A percentile compares a stretch with the other conserved stretches of the same genome.
phyloP scores from a whole-genome alignment of 2,113 vertebrate species.

The Hippocampus abdominalis region DNA sequence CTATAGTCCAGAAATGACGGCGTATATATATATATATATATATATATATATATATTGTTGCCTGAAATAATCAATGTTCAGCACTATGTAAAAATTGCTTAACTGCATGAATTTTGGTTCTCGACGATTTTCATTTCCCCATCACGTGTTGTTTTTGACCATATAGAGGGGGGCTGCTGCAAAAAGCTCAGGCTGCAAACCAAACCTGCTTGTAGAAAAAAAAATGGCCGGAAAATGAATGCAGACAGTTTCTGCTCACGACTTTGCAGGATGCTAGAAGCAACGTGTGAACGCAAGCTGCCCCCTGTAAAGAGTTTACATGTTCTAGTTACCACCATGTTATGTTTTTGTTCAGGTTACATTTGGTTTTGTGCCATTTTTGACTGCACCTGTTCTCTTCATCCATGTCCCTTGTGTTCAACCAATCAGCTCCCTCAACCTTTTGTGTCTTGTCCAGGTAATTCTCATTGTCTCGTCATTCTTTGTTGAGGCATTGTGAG shows the following conservation, averaged over 20 bases:
- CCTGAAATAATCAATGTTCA: not conserved
- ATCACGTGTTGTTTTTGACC: slow-evolving; percentile 10
- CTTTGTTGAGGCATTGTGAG: no score
- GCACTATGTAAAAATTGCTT: not conserved
- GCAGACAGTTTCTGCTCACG: slow-evolving; percentile 30
- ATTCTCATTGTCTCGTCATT: no score
- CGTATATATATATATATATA: no score
- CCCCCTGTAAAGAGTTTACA: slow-evolving; percentile 19
- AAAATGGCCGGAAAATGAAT: slow-evolving; percentile 38
- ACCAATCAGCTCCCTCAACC: no score
- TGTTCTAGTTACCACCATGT: not conserved
- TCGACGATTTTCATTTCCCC: not conserved
- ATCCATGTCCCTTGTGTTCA: no score
- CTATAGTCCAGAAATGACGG: no score
- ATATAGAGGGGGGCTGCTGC: slow-evolving; percentile 33
- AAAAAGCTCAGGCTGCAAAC: slow-evolving; percentile 42
- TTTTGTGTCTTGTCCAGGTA: no score
- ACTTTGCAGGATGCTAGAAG: slow-evolving; percentile 31
- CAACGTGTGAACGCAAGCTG: slow-evolving; percentile 33
- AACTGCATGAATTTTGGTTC: not conserved
- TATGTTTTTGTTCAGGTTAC: no score
- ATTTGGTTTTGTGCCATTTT: no score
- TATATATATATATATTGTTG: not conserved
- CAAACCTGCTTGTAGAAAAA: slow-evolving; percentile 45
- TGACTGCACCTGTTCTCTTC: no score